Percentiles rank a stretch among this genome's conserved stretches.
Conservation (phyloP, 2,113 vertebrate species). For the Passer montanus region DNA sequence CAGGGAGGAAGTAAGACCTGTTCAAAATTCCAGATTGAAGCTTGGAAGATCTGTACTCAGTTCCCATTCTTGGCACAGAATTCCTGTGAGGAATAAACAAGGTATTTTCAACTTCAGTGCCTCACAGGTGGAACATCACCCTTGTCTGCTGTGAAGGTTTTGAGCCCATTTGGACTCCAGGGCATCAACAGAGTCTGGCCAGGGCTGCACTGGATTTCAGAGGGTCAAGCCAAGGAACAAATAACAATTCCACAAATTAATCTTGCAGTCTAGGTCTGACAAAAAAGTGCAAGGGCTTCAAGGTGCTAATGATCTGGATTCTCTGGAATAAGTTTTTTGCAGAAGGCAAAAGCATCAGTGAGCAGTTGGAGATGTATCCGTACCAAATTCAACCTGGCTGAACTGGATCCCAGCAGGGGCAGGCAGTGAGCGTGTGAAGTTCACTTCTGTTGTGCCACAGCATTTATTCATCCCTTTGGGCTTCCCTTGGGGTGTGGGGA, state of each 20-base stretch:
- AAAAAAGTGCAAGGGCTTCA: background rate
- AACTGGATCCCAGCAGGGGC: background rate
- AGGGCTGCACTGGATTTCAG: background rate
- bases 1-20: background rate
- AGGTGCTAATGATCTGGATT: background rate
- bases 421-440: background rate
- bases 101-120: background rate
- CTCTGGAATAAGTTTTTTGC: background rate
- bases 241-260: background rate
- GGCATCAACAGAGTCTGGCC: background rate
- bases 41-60: background rate
- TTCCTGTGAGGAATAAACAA: background rate
- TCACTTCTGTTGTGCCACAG: rapidly evolving
- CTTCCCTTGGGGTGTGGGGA: background rate
- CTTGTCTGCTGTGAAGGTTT: background rate
- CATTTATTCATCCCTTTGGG: background rate
- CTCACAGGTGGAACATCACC: background rate
- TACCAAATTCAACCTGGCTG: background rate
- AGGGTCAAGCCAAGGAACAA: background rate
- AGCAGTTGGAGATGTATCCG: background rate
- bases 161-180: background rate
- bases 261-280: background rate
- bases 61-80: background rate
- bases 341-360: background rate
- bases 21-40: background rate